Base-by-base conservation (phyloP, 2,797 vertebrate genomes). In the Zalophus californianus region DNA sequence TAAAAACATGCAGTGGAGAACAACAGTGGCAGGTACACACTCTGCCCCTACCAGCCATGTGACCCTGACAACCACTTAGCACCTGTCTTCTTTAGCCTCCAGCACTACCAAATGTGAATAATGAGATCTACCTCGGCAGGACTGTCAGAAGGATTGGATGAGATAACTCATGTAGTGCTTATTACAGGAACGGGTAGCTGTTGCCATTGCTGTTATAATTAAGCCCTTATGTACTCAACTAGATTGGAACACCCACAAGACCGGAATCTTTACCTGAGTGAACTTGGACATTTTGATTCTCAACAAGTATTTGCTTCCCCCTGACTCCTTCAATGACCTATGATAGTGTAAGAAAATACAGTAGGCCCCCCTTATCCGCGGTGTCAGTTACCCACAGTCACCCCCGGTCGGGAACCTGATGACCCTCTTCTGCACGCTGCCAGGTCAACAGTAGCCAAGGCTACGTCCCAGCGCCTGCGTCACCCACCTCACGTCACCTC, bases 111-210 rank as follows among this genome's bases (percentile, higher is more conserved):
- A 27, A 52, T 15, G 20, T 62, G 25, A 32, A 32, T 1, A 75
- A 54, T 70, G 23, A 90, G 44, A 38, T 13, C 13, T 1, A 29
- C 32, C 29, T 32, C 54, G 11, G 2, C 56, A 64, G 13, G 72
- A 48, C 12, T 8, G 8, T 18, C 5, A 7, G 41, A 41, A 86
- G 48, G 35, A 41, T 15, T 10, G 25, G 52, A 23, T 3, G 15
- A 66, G 29, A 5, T 32, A 38, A 54, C 38, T 13, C 9, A 25
- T 0, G 11, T 32, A 20, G 3, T 48, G 73, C 38, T 77, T 14
- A 52, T 9, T 70, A 20, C 4, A 0, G 52, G 29, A 12, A n/a
- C 21, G 48, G 60, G 41, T 7, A 3, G 66, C 0, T 2, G 32
- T 41, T 18, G 41, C 62, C 32, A 7, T 13, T 9, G 50, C 68